Evolutionary conservation across 2,113 vertebrate species (phyloP), one percentile per base, ranked within the genome.

Genomic region (Irena cyanogastra): DNA sequence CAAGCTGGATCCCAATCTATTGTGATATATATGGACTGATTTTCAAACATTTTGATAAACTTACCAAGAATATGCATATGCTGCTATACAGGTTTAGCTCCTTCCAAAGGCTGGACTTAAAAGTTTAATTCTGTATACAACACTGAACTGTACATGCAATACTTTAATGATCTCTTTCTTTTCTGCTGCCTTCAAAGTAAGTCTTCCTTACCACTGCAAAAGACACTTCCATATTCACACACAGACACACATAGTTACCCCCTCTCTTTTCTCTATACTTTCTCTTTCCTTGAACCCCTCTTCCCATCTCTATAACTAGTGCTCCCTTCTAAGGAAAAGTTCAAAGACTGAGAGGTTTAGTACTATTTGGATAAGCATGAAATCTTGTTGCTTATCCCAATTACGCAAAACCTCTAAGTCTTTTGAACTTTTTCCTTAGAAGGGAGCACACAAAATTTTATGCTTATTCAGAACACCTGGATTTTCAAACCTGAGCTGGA

Each of bases 371-470:
- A 84, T 87, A 89, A 94, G 93, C 94, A 83, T 94, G 85, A 95
- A 94, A 94, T 92, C 85, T 88, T 61, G 75, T 90, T 95, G 94
- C 94, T 95, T 94, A 93, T 92, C 79, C 92, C 39, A 94, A 20
- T 92, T 83, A 77, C 59, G 76, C 31, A 72, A 96, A 92, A 85
- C 16, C 50, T 72, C 56, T 65, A 23, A 79, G 54, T 83, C 94
- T 94, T 95, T 94, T 96, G 95, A 96, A 97, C 94, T 88, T 93
- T 83, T 77, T 50, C n/a, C 60, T 93, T 77, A 94, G 78, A 94
- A 88, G 41, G 63, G n/a, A 74, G 57, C 65, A 72, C 1, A 45
- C 26, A 87, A 95, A 94, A 96, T 95, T 84, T 89, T 78, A 84
- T 92, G 89, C 77, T 91, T 94, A 72, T 93, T 72, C 80, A 61